phyloP scores from a whole-genome alignment of 2,888 invertebrate species.

The Amblyteles armatorius region DNA sequence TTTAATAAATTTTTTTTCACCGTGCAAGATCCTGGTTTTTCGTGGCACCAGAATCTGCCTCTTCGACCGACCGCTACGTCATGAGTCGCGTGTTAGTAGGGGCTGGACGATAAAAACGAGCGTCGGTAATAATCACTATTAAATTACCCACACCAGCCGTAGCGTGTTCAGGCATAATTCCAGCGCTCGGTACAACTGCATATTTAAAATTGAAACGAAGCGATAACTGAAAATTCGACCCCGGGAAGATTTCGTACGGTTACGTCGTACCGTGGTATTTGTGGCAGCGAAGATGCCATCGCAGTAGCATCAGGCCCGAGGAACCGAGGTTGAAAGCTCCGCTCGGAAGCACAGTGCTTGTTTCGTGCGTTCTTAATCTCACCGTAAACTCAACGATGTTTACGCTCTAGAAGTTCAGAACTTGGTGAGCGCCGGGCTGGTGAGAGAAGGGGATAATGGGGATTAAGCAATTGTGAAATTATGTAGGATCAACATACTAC shows the following conservation, averaged over 20 bases:
- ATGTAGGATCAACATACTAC: constrained; percentile 25
- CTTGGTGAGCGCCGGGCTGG: neutral
- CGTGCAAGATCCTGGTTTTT: too few species aligned
- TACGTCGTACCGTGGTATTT: neutral
- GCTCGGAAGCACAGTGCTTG: constrained; percentile 35
- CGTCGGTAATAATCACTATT: neutral
- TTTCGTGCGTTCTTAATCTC: constrained; percentile 31
- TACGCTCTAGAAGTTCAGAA: constrained; percentile 17
- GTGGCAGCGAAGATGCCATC: constrained; percentile 2
- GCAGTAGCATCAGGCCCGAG: neutral
- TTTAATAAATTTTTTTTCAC: too few species aligned
- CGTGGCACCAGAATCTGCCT: too few species aligned
- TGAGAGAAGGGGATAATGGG: constrained; percentile 4
- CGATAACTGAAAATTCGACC: neutral
- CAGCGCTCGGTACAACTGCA: neutral
- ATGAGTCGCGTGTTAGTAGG: too few species aligned
- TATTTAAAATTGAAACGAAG: neutral
- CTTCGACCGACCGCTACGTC: too few species aligned
- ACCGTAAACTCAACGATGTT: constrained; percentile 35
- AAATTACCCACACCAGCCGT: too few species aligned
- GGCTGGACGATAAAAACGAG: neutral
- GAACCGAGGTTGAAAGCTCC: constrained; percentile 5
- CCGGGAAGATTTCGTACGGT: neutral
- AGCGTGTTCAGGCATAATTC: neutral
- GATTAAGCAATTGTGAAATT: constrained; percentile 41